Conservation (phyloP, 2,797 vertebrate genomes). For the Carcharodon carcharias region DNA sequence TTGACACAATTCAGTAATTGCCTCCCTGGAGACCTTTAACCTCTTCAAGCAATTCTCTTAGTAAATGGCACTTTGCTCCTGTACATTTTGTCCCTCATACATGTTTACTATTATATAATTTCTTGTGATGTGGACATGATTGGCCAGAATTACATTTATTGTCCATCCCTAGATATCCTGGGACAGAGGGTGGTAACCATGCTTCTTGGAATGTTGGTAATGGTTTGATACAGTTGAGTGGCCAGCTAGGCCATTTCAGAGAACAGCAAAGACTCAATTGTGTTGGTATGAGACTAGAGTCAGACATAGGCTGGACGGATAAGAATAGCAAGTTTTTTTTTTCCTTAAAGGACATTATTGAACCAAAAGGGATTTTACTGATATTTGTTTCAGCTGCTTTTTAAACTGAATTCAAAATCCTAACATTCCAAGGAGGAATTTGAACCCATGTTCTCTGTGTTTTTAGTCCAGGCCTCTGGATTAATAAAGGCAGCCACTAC, state of each 20-base stretch:
- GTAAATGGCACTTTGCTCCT: neutral
- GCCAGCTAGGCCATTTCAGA: neutral
- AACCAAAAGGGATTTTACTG: neutral
- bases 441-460: neutral
- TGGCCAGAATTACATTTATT: neutral
- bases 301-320: neutral
- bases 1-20: neutral
- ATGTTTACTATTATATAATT: neutral
- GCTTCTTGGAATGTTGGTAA: neutral
- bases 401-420: neutral
- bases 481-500: neutral
- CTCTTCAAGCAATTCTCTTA: neutral
- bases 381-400: neutral
- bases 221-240: neutral
- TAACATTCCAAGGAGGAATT: neutral
- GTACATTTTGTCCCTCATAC: neutral
- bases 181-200: neutral
- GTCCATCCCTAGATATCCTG: too few relatives aligned
- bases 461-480: too few relatives aligned
- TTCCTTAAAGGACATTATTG: neutral
- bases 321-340: neutral
- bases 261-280: neutral
- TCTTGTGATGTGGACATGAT: neutral
- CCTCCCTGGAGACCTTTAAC: neutral
- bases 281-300: neutral